Percentiles rank a stretch among this genome's conserved stretches.
phyloP scores from a whole-genome alignment of 64 coral and sea anemone genomes.

The Anthopleura sola region DNA sequence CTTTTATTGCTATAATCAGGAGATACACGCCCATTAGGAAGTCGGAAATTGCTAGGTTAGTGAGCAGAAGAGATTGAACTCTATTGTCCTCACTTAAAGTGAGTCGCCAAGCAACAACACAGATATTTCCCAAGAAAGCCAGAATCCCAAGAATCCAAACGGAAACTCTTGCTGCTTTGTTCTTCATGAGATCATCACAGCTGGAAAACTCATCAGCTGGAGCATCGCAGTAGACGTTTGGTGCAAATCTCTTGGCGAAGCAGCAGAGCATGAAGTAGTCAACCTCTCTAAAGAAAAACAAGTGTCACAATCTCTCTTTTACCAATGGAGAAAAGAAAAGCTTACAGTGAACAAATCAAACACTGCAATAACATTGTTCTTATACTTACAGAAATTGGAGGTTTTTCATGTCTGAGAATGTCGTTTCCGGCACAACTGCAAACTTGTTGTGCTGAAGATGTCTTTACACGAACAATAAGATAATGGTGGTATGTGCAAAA shows the following conservation, averaged over 20 bases:
- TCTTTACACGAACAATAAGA: background rate
- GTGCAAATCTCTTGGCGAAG: conserved; percentile 26
- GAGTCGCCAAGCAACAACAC: conserved; percentile 28
- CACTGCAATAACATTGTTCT: background rate
- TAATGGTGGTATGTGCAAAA: too few species aligned
- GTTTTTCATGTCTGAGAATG: background rate
- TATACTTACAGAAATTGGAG: conserved; percentile 29
- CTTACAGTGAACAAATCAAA: too few species aligned
- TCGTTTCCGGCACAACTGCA: background rate
- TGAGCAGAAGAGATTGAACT: conserved; percentile 42
- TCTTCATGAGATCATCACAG: conserved; percentile 66
- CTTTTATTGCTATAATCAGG: conserved; percentile 53
- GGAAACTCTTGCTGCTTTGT: conserved; percentile 33
- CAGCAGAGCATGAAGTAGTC: conserved; percentile 48
- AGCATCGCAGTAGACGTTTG: conserved; percentile 24
- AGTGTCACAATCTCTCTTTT: background rate
- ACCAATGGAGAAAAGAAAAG: background rate
- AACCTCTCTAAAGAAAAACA: conserved; percentile 22
- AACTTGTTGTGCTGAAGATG: conserved; percentile 12
- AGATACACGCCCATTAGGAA: conserved; percentile 62
- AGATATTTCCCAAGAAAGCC: conserved; percentile 41
- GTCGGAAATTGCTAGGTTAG: conserved; percentile 57
- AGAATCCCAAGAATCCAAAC: conserved; percentile 63
- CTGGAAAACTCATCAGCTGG: conserved; percentile 46
- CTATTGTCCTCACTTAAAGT: conserved; percentile 32